These are phyloP conservation scores for Caradrina clavipalpis DNA, from an alignment of 2,888 invertebrate genomes.

Conservation along the genomic window DNA sequence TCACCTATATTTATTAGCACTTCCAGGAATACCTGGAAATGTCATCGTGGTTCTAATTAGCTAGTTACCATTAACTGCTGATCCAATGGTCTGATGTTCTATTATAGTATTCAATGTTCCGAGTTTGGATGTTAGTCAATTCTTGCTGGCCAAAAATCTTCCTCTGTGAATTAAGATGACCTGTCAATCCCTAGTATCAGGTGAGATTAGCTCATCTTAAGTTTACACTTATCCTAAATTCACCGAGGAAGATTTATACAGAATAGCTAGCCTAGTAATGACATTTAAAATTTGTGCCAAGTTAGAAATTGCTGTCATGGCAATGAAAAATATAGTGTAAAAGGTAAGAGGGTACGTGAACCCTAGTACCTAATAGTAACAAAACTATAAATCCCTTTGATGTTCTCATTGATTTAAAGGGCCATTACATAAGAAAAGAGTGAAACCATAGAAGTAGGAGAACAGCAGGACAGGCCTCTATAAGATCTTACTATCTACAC, in stretches of 20 bases:
- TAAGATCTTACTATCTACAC: background rate
- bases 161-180: no score
- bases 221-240: no score
- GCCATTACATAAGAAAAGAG: background rate
- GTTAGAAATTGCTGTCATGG: background rate
- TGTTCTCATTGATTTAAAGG: background rate
- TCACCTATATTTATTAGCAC: slow-evolving; percentile 60
- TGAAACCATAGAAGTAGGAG: background rate
- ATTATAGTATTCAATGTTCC: background rate
- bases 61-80: slow-evolving; percentile 7
- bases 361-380: background rate
- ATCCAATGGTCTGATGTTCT: slow-evolving; percentile 21
- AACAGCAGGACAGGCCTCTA: background rate
- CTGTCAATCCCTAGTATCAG: no score
- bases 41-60: slow-evolving; percentile 39
- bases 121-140: background rate
- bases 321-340: background rate
- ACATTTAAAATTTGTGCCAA: background rate
- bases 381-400: background rate
- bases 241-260: background rate
- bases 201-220: no score
- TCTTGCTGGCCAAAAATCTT: background rate
- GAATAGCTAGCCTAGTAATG: background rate
- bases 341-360: background rate
- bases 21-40: slow-evolving; percentile 46